Evolutionary conservation across 23 tunicate genomes (phyloP), one percentile per base, ranked within the genome.

Genomic region (Ascidia mentula): DNA sequence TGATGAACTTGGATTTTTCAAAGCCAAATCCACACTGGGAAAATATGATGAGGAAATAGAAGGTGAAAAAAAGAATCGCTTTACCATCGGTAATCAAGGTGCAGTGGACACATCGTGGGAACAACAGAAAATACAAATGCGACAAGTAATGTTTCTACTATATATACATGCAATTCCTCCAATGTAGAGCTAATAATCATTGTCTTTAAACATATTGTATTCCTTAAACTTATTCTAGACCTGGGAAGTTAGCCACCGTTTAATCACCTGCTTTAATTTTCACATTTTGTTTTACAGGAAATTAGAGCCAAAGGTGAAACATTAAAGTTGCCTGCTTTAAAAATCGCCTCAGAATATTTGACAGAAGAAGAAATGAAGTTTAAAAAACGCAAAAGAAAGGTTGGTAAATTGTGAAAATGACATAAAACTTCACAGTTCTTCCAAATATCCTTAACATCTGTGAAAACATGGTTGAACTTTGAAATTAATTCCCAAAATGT

Each of bases 11-110:
- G 95, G 99, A 79, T 95, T 89, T 42, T 95, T 85, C 69, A 85
- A 89, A 82, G 39, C 88, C 1, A 95, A 89, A 69, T 22, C 87
- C 24, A 81, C 90, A 9, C 90, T 95, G 24, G 96, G 94, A 0
- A 90, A 96, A 71, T 96, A 96, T 73, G 97, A 96, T 72, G 99
- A 96, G 60, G 96, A 92, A 39, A 91, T 96, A 36, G 99, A 87
- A 32, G 99, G 99, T 33, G 93, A 89, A 28, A 46, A 72, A 40
- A 70, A 31, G 32, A 75, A 72, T 12, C 79, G 80, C 60, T 96
- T 96, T 46, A 96, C 77, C 45, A 96, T 96, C 72, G 99, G 99
- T 24, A 76, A 69, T 15, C 40, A 80, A 35, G 99, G 99, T 22
- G 38, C 33, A 18, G 84, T 96, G 18, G 89, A 84, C 46, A 84